Evolutionary conservation across 2,797 vertebrate genomes (phyloP), one percentile per base, ranked within the genome.

Genomic region (Hypotaenidia okinawae): DNA sequence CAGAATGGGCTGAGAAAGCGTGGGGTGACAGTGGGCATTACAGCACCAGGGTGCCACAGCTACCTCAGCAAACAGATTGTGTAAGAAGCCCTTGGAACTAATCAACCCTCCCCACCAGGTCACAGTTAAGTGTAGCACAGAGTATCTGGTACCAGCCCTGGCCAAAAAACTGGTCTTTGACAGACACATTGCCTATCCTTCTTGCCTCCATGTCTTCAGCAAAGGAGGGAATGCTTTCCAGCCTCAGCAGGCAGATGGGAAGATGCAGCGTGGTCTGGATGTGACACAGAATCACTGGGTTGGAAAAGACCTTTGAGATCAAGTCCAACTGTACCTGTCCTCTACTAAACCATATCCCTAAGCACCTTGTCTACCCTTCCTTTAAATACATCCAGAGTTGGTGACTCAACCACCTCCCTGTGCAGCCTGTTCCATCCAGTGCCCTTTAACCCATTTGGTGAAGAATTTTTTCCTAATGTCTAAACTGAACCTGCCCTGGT

Each of bases 11-110:
- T 84, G 25, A 84, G 64, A 35, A 86, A 62, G 16, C 3, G 6
- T 0, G 1, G 59, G 32, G 10, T 37, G 33, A 62, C 10, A n/a
- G 24, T 0, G 14, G 41, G 28, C 11, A 43, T n/a, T 23, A 32
- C 43, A 78, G 30, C 62, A 64, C 17, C 0, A 1, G 37, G 5
- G 9, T 49, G 83, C 86, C 64, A 4, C 47, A 54, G 18, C 18
- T 51, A 39, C 41, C 32, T 13, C 10, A 41, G 24, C 43, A 57
- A 43, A 57, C 13, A 43, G 41, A 39, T 24, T 33, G 61, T 24
- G 30, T 4, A 57, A 88, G 39, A 59, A 73, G 62, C 25, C 47
- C 12, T 49, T 43, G 0, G 2, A 45, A 79, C 23, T 68, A 28
- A 68, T 16, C 59, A 28, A 49, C 87, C 51, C 39, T 61, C 69